Conservation (phyloP, 2,797 vertebrate species). For the Tauraco hartlaubi region DNA sequence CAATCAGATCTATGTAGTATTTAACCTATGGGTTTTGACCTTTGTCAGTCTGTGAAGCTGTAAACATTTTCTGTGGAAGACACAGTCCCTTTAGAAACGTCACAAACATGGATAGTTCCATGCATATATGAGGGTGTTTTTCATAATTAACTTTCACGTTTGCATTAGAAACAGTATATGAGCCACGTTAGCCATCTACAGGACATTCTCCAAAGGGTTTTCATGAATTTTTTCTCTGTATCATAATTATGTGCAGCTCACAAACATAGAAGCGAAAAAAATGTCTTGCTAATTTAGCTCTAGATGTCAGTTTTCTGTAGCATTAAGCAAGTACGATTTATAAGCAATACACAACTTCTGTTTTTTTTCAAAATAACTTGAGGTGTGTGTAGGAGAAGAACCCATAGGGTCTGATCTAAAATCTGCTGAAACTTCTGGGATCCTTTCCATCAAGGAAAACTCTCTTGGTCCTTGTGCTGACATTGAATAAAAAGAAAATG, state of each 20-base stretch:
- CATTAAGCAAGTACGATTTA: background rate
- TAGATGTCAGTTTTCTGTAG: background rate
- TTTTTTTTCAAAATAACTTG: background rate
- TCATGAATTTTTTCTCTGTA: background rate
- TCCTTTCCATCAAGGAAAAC: background rate
- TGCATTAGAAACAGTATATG: background rate
- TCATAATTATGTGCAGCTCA: background rate
- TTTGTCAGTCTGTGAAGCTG: background rate
- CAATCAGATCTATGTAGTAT: conserved; percentile 16
- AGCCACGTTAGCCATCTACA: background rate
- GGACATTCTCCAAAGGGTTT: background rate
- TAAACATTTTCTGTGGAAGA: background rate
- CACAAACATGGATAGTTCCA: background rate
- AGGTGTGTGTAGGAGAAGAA: background rate
- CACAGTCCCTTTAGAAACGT: background rate
- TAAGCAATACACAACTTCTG: background rate
- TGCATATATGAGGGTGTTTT: background rate
- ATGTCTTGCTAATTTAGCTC: background rate
- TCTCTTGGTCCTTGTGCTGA: background rate
- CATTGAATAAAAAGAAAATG: background rate
- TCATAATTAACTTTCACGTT: background rate
- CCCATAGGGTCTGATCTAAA: background rate
- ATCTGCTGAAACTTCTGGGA: background rate
- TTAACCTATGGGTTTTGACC: background rate
- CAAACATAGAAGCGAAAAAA: background rate